Conservation (phyloP, 2,888 invertebrate genomes). For the Chloromyia formosa region DNA sequence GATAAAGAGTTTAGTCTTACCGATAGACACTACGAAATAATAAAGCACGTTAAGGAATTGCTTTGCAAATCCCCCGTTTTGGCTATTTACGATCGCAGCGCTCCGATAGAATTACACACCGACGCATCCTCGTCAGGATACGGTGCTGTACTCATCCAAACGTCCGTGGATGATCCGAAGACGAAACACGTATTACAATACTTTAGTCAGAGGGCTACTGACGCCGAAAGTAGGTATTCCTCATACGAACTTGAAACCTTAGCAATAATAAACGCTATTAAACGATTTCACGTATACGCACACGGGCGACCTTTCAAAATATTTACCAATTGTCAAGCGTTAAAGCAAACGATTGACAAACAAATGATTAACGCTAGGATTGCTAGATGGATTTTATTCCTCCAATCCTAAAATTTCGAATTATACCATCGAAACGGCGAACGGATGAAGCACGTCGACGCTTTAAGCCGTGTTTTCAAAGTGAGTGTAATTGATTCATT, state of each 20-base stretch:
- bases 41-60: too few relatives aligned
- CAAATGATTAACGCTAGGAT: constrained; percentile 55
- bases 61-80: neutral
- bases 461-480: constrained; percentile 50
- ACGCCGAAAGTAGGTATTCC: neutral
- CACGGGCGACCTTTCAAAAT: constrained; percentile 54
- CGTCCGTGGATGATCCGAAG: constrained; percentile 55
- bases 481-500: constrained; percentile 52
- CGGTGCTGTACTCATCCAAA: constrained; percentile 56
- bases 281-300: constrained; percentile 35
- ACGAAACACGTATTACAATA: constrained; percentile 55
- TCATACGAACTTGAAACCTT: neutral
- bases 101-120: constrained; percentile 54
- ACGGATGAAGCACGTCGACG: constrained; percentile 55
- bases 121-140: constrained; percentile 57
- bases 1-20: too few relatives aligned
- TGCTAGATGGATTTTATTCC: constrained; percentile 53
- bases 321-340: constrained; percentile 54
- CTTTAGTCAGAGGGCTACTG: neutral
- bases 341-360: constrained; percentile 54
- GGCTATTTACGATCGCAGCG: neutral
- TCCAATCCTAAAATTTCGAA: constrained; percentile 53
- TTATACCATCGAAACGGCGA: constrained; percentile 52
- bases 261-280: neutral
- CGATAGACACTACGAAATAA: too few relatives aligned